Evolutionary conservation across 2,888 invertebrate genomes (phyloP), one percentile per base, ranked within the genome.

Genomic region (Spialia ferax): DNA sequence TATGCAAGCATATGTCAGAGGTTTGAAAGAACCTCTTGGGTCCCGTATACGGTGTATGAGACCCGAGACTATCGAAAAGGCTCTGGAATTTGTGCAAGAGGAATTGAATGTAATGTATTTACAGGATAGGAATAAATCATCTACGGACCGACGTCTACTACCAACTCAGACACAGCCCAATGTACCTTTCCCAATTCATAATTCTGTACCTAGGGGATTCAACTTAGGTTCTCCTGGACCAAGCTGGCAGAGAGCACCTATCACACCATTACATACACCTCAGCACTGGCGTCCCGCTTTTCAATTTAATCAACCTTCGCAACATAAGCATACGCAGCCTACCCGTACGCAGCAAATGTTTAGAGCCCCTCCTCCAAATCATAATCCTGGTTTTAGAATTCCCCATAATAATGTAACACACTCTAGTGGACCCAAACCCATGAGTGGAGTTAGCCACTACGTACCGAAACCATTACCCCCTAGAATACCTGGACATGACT

Each of bases 21-120:
- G 74, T 1, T 20, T 73, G 5, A 70, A 69, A 13, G 74, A 73
- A 7, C 71, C 74, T 2, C 35, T 74, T 26, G 71, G 71, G 0
- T 73, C 68, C 4, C 69, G 71, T 1, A 71, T 69, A 18, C 45
- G 70, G 1, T 73, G 74, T 26, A 73, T 74, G 72, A 38, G 71
- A 15, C 72, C 72, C 1, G 69, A 69, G 6, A 68, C 68, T 7
- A 64, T 70, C n/a, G 63, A 69, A 62, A 69, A 76, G 29, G 60
- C 60, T 1, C 18, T 60, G 1, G 60, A 60, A 48, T 63, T 13
- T 11, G 62, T 63, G 5, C 62, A 63, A 3, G 62, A 63, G 1
- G 62, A 63, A 7, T n/a, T 52, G 15, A 63, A 63, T 48, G 29
- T 20, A 15, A 32, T 32, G 32, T 32, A 32, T 7, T 13, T 52